These are phyloP conservation scores for Chaetophractus vellerosus DNA, from an alignment of 2,797 vertebrate genomes.

Conservation along the genomic window DNA sequence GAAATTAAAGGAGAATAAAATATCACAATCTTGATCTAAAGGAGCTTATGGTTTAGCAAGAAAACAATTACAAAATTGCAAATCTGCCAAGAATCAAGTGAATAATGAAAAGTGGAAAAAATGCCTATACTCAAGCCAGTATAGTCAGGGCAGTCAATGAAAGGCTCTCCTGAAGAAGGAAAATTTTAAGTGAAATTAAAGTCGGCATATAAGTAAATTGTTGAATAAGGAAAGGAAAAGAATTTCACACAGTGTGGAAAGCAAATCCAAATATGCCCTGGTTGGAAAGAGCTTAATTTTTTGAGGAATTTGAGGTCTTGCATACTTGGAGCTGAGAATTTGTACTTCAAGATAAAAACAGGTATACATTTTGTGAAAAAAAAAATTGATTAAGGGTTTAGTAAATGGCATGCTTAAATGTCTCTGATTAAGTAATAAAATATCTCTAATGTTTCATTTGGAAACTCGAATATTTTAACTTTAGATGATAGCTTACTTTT, in stretches of 20 bases:
- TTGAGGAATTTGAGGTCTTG: neutral
- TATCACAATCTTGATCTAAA: too few relatives aligned
- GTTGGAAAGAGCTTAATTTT: neutral
- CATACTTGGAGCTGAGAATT: neutral
- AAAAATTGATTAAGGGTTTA: neutral
- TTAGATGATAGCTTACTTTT: neutral
- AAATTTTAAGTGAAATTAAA: neutral
- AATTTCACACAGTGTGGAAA: neutral
- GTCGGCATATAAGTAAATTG: neutral
- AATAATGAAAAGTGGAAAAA: neutral
- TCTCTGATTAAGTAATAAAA: neutral
- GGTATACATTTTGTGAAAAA: neutral
- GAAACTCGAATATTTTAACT: constrained; percentile 9
- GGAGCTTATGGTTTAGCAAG: too few relatives aligned
- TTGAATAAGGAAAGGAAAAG: neutral
- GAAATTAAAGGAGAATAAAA: too few relatives aligned
- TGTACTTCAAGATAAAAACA: neutral
- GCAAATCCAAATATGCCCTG: neutral
- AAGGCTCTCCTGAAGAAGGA: neutral
- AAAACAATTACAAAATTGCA: too few relatives aligned
- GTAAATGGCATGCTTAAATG: neutral
- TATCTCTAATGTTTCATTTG: neutral
- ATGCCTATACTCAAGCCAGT: neutral
- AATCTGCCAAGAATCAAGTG: neutral
- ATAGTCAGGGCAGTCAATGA: neutral